Percentiles rank a stretch among this genome's conserved stretches.
These are phyloP conservation scores for Mycetomoellerius zeteki DNA, from an alignment of 1,140 invertebrate species.

Conservation along the genomic window DNA sequence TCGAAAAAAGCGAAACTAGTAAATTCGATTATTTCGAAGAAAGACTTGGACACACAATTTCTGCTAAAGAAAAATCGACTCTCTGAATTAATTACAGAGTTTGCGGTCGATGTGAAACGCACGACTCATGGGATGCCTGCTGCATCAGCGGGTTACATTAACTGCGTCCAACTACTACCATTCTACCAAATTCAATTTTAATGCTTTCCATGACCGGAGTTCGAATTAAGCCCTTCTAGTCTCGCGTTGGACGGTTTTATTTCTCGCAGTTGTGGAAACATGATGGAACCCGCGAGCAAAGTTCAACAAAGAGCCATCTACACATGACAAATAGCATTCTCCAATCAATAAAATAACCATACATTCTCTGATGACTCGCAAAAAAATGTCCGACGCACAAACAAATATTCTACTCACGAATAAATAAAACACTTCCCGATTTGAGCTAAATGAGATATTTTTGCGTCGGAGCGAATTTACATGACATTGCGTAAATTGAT, in stretches of 20 bases:
- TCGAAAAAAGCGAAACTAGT: background rate
- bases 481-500: background rate
- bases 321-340: background rate
- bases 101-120: background rate
- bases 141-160: constrained; percentile 30
- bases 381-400: background rate
- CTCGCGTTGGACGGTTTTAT: constrained; percentile 1
- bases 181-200: constrained; percentile 41
- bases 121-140: background rate
- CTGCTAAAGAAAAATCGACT: background rate
- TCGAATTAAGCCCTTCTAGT: constrained; percentile 17
- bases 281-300: background rate
- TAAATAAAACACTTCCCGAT: background rate
- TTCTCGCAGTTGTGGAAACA: constrained; percentile 1
- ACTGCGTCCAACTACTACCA: constrained; percentile 2
- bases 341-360: constrained; percentile 2
- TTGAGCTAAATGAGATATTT: background rate
- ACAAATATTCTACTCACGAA: background rate
- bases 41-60: background rate
- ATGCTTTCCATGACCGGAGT: background rate
- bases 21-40: background rate
- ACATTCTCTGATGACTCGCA: background rate
- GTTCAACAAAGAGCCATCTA: background rate
- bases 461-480: background rate
- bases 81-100: background rate